Evolutionary conservation across 1,140 invertebrate genomes (phyloP).

Genomic region (Lepidurus packardi): DNA sequence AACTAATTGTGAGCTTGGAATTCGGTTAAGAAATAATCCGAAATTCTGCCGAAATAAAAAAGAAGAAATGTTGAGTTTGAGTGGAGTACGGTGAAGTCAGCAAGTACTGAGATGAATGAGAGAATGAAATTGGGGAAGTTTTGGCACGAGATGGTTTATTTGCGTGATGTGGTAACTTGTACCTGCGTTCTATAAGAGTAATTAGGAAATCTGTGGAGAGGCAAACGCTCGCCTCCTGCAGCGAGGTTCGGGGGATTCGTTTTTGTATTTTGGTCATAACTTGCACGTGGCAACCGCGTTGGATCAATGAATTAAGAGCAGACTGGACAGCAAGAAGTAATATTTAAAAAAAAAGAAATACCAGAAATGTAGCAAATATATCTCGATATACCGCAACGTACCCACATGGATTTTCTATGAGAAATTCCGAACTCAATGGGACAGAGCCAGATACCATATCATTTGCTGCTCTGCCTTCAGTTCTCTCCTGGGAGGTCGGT

Average conservation of each 20-base stretch:
- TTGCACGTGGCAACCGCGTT: background rate
- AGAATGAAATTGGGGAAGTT: background rate
- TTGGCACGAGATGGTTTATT: background rate
- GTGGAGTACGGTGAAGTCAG: background rate
- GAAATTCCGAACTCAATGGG: background rate
- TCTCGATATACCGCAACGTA: background rate
- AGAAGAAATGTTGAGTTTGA: background rate
- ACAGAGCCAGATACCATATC: background rate
- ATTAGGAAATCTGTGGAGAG: no score
- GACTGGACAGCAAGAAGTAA: background rate
- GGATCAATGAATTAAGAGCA: background rate
- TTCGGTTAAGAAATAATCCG: no score
- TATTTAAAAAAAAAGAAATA: no score
- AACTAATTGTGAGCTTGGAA: no score
- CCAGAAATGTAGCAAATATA: no score
- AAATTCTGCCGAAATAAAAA: background rate
- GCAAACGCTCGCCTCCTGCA: no score
- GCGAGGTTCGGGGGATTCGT: no score
- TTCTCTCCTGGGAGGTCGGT: background rate
- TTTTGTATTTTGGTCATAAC: background rate
- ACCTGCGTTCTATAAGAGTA: background rate
- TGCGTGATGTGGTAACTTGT: background rate
- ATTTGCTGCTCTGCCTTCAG: background rate
- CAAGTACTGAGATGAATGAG: background rate
- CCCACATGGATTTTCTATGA: background rate